Base-by-base conservation (phyloP, 2,113 vertebrate genomes). In the Chrysemys picta region DNA sequence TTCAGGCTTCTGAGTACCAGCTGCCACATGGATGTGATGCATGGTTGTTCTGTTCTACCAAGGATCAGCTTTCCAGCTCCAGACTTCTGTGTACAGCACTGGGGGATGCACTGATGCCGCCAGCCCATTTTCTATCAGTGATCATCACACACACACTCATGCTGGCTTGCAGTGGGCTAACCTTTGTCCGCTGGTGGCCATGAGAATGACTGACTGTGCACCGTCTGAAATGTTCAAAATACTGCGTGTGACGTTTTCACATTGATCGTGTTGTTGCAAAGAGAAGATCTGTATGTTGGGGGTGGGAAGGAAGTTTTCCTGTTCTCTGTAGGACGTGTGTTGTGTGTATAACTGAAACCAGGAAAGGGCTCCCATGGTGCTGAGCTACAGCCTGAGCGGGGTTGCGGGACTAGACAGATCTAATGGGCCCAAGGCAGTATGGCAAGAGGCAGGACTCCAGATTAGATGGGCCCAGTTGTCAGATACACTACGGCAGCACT, bases 1-100 rank as follows among this genome's bases (percentile, higher is more conserved):
- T 12, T 82, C 1, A 1, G 42, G 5, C 45, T 75, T 89, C 2
- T 38, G 0, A n/a, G 84, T 12, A 35, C 6, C 10, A 1, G 0
- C 8, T 2, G 14, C 42, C 12, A 49, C 4, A 16, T 49, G 84
- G 14, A 29, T 3, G 24, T 17, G 53, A 5, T 75, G n/a, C n/a
- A 9, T 13, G 1, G 11, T n/a, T 5, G 80, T 38, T 4, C 24
- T 10, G 53, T 38, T 54, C 80, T n/a, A 4, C 62, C 17, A 2
- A n/a, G 62, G 62, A 69, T n/a, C 7, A 4, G 4, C n/a, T 42
- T 49, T 49, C 76, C 25, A 29, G 45, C 42, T 45, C 38, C 81
- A 45, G 52, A 54, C 5, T 14, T 57, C n/a, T 16, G 22, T 27
- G 81, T 4, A 22, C 7, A 53, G 49, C 79, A 12, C 17, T 29